Evolutionary conservation across 2,888 invertebrate species (phyloP), one percentile per base, ranked within the genome.

Genomic region (Stomorhina lunata): DNA sequence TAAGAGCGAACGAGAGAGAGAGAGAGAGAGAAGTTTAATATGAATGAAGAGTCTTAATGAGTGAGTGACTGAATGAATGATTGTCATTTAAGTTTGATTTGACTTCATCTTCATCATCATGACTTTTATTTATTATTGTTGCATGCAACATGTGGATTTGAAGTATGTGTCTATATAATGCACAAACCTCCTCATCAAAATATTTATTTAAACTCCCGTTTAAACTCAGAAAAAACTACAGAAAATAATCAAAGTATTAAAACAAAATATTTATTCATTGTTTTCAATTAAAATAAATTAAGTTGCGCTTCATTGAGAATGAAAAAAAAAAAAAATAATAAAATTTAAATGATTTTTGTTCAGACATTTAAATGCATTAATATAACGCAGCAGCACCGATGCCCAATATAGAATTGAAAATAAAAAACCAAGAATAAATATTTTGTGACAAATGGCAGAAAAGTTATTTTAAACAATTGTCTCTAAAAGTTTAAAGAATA

Each of bases 211-310:
- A 55, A 43, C 32, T 55, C 27, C 12, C n/a, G n/a, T n/a, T n/a
- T n/a, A 17, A 45, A n/a, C 34, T 55, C 6, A 7, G 50, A 40
- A 50, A 61, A 50, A 45, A 17, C 6, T 5, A 25, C 3, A 9
- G n/a, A 12, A 9, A 43, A 73, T 73, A 80, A 79, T 66, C 65
- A 79, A 80, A 80, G 80, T 80, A 80, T 75, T 75, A 75, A 77
- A 81, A 77, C 66, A 45, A 68, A 78, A 75, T 75, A 75, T 75
- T 80, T 85, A 87, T 89, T 89, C 88, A 89, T 89, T 89, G 88
- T 88, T 88, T 88, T 89, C 88, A 89, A 89, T 89, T 89, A 88
- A 89, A 88, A 89, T 89, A 89, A 89, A 89, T 89, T 89, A 88
- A 89, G 88, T 87, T 89, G 89, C 89, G 89, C 88, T 88, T 88